Percentiles rank a stretch among this genome's conserved stretches.
Conservation (phyloP, 2,113 vertebrate genomes). For the Ginglymostoma cirratum region DNA sequence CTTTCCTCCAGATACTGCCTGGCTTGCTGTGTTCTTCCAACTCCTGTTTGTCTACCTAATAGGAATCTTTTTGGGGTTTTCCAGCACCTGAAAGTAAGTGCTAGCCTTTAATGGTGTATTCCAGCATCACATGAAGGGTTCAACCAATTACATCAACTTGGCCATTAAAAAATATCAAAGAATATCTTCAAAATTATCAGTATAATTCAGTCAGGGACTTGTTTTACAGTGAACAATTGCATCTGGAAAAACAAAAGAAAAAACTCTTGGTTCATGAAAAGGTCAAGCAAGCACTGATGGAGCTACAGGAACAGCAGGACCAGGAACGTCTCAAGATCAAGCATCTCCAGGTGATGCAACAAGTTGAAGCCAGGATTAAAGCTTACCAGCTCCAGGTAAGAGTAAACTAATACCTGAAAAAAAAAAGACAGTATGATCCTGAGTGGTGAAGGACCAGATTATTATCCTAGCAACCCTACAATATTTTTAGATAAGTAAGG, state of each 20-base stretch:
- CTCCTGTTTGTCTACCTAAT: not conserved
- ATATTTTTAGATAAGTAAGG: not conserved
- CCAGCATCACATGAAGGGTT: not conserved
- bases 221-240: constrained; percentile 61
- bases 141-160: not conserved
- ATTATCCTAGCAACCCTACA: not conserved
- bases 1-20: too few species aligned
- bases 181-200: not conserved
- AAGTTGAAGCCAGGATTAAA: constrained; percentile 46
- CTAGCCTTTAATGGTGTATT: not conserved
- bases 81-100: not conserved
- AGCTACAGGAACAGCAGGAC: constrained; percentile 45
- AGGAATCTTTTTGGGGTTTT: not conserved
- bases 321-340: constrained; percentile 46
- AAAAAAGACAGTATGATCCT: not conserved
- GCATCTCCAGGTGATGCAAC: constrained; percentile 47
- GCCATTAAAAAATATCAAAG: not conserved
- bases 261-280: constrained; percentile 40
- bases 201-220: constrained; percentile 41
- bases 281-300: constrained; percentile 34
- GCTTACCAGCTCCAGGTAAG: constrained; percentile 57
- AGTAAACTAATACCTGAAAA: not conserved
- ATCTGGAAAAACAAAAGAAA: constrained; percentile 46
- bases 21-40: too few species aligned
- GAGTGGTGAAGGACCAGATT: too few species aligned